Conservation (phyloP, 92 coral and sea anemone genomes). For the Parazoanthus darwini region DNA sequence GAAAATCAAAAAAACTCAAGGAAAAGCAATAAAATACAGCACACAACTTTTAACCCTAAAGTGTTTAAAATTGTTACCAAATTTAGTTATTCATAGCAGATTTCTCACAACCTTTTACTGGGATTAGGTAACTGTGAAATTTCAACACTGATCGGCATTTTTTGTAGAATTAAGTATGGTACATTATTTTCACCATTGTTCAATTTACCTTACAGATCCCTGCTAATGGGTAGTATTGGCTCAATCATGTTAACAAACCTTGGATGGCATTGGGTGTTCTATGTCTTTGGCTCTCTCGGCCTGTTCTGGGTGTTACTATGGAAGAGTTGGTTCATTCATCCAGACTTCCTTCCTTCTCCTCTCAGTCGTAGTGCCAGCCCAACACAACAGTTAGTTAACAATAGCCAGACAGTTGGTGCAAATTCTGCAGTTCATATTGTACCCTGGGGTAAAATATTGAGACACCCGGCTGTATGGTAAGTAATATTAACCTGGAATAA, state of each 20-base stretch:
- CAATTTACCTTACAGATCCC: constrained; percentile 39
- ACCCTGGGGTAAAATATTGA: constrained; percentile 61
- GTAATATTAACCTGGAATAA: neutral
- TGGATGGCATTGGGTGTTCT: constrained; percentile 75
- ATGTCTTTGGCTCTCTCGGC: constrained; percentile 62
- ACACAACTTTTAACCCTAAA: too few relatives aligned
- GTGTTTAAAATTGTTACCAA: too few relatives aligned
- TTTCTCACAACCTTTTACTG: too few relatives aligned
- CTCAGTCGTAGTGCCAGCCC: constrained; percentile 23
- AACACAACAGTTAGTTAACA: neutral
- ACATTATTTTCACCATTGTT: too few relatives aligned
- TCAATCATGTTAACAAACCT: constrained; percentile 58
- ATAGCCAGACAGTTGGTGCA: neutral
- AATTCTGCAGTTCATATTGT: constrained; percentile 27
- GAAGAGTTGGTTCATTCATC: constrained; percentile 44
- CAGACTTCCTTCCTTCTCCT: constrained; percentile 15
- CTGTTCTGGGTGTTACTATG: constrained; percentile 60
- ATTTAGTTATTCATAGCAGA: too few relatives aligned
- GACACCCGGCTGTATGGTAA: constrained; percentile 64
- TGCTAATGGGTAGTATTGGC: constrained; percentile 68
- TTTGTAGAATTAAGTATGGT: too few relatives aligned
- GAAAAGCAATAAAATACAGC: too few relatives aligned
- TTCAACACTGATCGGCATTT: too few relatives aligned
- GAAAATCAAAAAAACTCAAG: too few relatives aligned
- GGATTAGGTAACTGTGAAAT: too few relatives aligned